These are phyloP conservation scores for Flabesymbios commensalis DNA, from an alignment of 2,888 invertebrate species.

Conservation along the genomic window DNA sequence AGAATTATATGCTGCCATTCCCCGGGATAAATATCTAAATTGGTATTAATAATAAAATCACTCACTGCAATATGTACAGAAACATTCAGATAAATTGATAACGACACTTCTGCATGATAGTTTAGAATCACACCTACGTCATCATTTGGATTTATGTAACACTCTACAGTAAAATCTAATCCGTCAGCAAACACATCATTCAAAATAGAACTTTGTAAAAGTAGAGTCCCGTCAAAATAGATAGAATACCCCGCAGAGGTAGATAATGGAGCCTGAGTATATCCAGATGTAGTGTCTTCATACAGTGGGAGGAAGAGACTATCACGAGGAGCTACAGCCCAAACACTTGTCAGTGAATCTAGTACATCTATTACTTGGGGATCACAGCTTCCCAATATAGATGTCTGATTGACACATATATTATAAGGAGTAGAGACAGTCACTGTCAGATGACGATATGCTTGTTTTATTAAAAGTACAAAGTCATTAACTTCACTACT, in stretches of 20 bases:
- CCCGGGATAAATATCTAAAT: slow-evolving; percentile 17
- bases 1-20: slow-evolving; percentile 40
- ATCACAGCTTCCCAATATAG: slow-evolving; percentile 3
- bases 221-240: slow-evolving; percentile 7
- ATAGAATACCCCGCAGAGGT: slow-evolving; percentile 5
- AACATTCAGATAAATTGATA: slow-evolving; percentile 19
- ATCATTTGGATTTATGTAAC: slow-evolving; percentile 25
- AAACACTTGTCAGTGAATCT: slow-evolving; percentile 3
- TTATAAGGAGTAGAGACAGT: not conserved
- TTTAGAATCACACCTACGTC: slow-evolving; percentile 30
- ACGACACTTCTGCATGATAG: slow-evolving; percentile 15
- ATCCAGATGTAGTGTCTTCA: slow-evolving; percentile 8
- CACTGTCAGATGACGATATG: not conserved
- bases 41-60: slow-evolving; percentile 21
- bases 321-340: slow-evolving; percentile 15
- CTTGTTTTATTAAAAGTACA: not conserved
- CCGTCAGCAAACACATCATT: slow-evolving; percentile 15
- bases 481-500: not conserved
- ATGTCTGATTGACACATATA: not conserved
- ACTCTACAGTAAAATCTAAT: slow-evolving; percentile 30
- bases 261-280: slow-evolving; percentile 7
- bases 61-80: slow-evolving; percentile 1
- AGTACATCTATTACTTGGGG: not conserved
- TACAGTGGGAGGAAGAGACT: slow-evolving; percentile 28
- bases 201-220: slow-evolving; percentile 19